Percentiles rank a stretch among this genome's conserved stretches.
Conservation (phyloP, 2,797 vertebrate species). For the Zenarchopterus dispar region DNA sequence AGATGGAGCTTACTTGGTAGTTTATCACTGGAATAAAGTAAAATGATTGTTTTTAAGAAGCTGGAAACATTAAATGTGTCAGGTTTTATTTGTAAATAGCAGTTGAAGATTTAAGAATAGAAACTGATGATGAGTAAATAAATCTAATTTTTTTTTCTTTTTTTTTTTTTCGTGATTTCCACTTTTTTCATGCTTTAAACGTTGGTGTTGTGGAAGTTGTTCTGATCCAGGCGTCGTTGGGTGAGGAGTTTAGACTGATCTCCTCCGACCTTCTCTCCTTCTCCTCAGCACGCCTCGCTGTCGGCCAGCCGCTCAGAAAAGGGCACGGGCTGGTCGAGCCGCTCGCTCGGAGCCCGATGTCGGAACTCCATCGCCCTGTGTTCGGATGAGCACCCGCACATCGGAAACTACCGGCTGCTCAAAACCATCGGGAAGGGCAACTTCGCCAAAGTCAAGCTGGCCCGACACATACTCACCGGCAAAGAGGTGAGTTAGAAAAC, state of each 20-base stretch:
- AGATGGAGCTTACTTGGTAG: no score
- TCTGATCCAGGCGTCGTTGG: no score
- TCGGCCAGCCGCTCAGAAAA: constrained; percentile 92
- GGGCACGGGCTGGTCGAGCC: constrained; percentile 87
- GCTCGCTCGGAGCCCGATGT: constrained; percentile 90
- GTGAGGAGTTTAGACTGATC: neutral
- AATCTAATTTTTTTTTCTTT: no score
- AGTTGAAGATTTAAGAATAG: no score
- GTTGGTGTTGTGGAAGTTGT: no score
- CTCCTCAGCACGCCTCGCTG: constrained; percentile 88
- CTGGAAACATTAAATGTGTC: no score
- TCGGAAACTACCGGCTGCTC: constrained; percentile 95
- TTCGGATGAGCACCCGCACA: constrained; percentile 93
- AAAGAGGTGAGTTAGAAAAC: neutral
- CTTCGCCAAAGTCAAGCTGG: constrained; percentile 97
- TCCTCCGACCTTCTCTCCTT: neutral
- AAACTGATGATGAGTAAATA: no score
- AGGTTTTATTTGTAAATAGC: no score
- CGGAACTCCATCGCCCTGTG: constrained; percentile 95
- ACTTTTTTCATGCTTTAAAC: no score
- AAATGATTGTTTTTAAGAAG: no score
- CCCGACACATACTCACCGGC: constrained; percentile 88
- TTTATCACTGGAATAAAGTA: no score
- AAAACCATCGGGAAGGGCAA: constrained; percentile 98
- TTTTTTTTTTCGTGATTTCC: no score